phyloP scores from a whole-genome alignment of 37 sponge, comb jelly and placozoan species.

The Aplysina aerophoba region DNA sequence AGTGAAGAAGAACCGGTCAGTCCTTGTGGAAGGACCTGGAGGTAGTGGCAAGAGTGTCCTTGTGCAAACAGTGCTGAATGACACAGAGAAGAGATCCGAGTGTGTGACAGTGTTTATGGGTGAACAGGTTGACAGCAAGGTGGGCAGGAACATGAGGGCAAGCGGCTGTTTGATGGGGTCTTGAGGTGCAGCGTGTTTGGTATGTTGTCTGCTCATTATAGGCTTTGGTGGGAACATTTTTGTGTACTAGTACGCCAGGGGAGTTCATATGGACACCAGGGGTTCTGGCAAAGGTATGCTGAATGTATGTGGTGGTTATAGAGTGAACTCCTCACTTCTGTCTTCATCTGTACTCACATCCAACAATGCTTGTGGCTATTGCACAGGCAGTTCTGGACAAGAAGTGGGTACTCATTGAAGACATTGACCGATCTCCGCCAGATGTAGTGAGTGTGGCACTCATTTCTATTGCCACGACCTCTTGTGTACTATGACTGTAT shows the following conservation, averaged over 20 bases:
- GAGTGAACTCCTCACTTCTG: not conserved
- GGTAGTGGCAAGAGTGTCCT: slow-evolving; percentile 72
- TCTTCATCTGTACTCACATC: not conserved
- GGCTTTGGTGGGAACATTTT: slow-evolving; percentile 81
- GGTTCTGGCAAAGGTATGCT: slow-evolving; percentile 72
- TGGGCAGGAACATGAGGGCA: not conserved
- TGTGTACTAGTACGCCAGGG: slow-evolving; percentile 75
- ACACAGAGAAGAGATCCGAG: not conserved
- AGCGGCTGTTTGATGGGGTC: not conserved
- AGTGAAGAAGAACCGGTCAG: not conserved
- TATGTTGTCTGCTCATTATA: not conserved
- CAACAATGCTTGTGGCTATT: not conserved
- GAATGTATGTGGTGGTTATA: not conserved
- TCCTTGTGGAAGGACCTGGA: slow-evolving; percentile 58
- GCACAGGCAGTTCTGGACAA: slow-evolving; percentile 71
- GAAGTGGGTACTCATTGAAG: slow-evolving; percentile 88
- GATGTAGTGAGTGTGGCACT: slow-evolving; percentile 62
- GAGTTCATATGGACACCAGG: slow-evolving; percentile 95
- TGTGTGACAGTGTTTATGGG: slow-evolving; percentile 57
- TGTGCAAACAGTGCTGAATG: slow-evolving; percentile 15
- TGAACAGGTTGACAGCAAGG: slow-evolving; percentile 76
- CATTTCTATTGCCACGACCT: not conserved
- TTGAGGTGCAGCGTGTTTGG: not conserved
- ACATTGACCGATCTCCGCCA: slow-evolving; percentile 74
- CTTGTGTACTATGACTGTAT: no score